Base-by-base conservation (phyloP, 1,140 invertebrate species). In the Diuraphis noxia region DNA sequence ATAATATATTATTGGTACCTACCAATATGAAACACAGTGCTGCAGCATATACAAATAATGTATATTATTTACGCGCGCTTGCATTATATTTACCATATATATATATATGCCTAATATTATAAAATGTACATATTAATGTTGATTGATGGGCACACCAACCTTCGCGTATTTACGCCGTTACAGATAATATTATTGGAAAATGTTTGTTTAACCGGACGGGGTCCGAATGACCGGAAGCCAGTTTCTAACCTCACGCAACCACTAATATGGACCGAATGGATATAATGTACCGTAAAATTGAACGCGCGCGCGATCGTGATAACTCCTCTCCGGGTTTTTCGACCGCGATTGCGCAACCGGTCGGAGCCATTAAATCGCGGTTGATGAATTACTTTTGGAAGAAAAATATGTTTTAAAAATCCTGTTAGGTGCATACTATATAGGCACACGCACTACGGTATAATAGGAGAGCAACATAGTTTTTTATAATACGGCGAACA, bases 261-360 rank as follows among this genome's bases (percentile, higher is more conserved):
- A 46, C 25, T 63, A 63, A 63, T 46, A 46, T 34, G 87, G 30
- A 77, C 87, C 56, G 30, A 72, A 49, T 38, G 88, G 41, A 90
- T 90, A 90, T 90, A 90, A 90, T 43, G 88, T 81, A 81, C 88
- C 88, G 40, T 90, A 90, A 90, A 90, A 90, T 90, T 81, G 88
- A 90, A 90, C 72, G 72, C 49, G 63, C 56, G 52, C 36, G 40
- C 30, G n/a, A n/a, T n/a, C 43, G 30, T 30, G 52, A 63, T 63
- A 63, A 52, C 46, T 34, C 9, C 34, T 52, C 25, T 52, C 34
- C 49, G 3, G 25, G 23, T 88, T 41, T 72, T 30, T 38, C 34
- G 52, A 40, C 38, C 38, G 10, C 25, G 46, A 38, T 41, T 17
- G n/a, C 87, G 87, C 38, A 72, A 89, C 56, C 56, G n/a, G 56